A percentile compares a stretch with the other conserved stretches of the same genome.
phyloP scores from a whole-genome alignment of 2,888 invertebrate genomes.

The Ophion ellenae region DNA sequence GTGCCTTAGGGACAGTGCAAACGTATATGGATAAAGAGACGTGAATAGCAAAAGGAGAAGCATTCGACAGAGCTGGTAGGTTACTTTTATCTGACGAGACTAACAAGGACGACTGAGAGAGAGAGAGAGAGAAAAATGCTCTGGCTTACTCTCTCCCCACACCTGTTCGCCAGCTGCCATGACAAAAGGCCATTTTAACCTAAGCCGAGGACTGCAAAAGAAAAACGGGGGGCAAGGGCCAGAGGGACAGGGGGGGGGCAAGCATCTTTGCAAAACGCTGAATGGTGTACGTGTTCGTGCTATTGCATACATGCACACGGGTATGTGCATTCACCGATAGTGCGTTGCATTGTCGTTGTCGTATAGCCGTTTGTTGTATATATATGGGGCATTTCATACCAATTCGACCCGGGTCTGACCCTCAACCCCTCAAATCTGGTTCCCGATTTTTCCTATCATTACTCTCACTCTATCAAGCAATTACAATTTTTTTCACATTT shows the following conservation, averaged over 20 bases:
- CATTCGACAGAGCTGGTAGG: constrained; percentile 50
- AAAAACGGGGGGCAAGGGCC: constrained; percentile 1
- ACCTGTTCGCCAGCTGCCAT: constrained; percentile 82
- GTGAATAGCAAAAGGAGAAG: constrained; percentile 31
- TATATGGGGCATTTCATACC: too few species aligned
- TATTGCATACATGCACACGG: constrained; percentile 8
- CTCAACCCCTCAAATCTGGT: too few species aligned
- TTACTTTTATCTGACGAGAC: constrained; percentile 79
- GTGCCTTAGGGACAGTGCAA: constrained; percentile 17
- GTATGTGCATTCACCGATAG: constrained; percentile 18
- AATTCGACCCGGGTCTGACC: too few species aligned
- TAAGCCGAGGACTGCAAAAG: constrained; percentile 63
- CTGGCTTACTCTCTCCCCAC: constrained; percentile 69
- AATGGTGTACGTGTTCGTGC: not conserved
- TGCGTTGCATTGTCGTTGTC: constrained; percentile 27
- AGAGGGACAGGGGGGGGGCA: not conserved
- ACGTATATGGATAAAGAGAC: not conserved
- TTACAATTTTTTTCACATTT: too few species aligned
- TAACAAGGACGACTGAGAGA: constrained; percentile 45
- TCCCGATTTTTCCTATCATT: too few species aligned
- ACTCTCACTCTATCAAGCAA: too few species aligned
- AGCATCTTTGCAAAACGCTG: constrained; percentile 30
- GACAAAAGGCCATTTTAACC: constrained; percentile 76
- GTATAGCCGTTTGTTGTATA: constrained; percentile 24
- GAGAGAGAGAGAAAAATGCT: constrained; percentile 10